These are phyloP conservation scores for Oryzias sinensis DNA, from an alignment of 2,797 vertebrate species.

Conservation along the genomic window DNA sequence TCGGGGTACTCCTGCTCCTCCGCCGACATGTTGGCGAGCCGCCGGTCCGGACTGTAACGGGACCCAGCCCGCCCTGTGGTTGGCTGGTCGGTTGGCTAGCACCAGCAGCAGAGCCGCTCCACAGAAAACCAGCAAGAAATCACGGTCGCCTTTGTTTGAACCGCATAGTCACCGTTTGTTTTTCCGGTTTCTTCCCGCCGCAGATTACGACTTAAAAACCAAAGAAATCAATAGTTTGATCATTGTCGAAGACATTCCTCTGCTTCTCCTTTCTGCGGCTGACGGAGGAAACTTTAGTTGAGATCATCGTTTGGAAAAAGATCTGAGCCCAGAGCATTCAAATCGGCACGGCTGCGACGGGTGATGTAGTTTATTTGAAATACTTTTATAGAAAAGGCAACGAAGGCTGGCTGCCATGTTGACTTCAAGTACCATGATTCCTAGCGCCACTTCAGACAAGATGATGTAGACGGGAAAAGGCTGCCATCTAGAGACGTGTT, in stretches of 20 bases:
- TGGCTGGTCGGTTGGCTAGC: conserved; percentile 4
- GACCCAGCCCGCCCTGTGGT: conserved; percentile 75
- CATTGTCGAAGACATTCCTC: conserved; percentile 52
- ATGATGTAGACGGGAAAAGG: background rate
- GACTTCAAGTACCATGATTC: conserved; percentile 68
- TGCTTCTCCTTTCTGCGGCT: conserved; percentile 40
- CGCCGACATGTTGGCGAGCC: conserved; percentile 78
- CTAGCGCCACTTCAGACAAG: conserved; percentile 12
- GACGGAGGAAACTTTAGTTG: conserved; percentile 66
- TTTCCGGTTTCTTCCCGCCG: conserved; percentile 2
- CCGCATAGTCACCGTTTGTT: conserved; percentile 55
- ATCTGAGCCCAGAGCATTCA: conserved; percentile 54
- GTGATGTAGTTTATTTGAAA: conserved; percentile 72
- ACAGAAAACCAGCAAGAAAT: conserved; percentile 45
- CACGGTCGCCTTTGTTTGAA: conserved; percentile 63
- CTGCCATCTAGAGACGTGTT: conserved; percentile 47
- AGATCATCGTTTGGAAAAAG: conserved; percentile 71
- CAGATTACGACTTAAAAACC: conserved; percentile 16
- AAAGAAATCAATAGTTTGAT: conserved; percentile 12
- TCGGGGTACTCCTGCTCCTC: conserved; percentile 85
- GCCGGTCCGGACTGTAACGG: conserved; percentile 58
- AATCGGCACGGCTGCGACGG: conserved; percentile 39
- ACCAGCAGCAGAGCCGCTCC: conserved; percentile 15
- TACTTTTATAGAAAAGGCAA: accelerated
- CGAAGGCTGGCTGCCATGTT: accelerated